Percentiles rank a stretch among this genome's conserved stretches.
Conservation (phyloP, 2,888 invertebrate genomes). For the Dinocampus coccinellae region DNA sequence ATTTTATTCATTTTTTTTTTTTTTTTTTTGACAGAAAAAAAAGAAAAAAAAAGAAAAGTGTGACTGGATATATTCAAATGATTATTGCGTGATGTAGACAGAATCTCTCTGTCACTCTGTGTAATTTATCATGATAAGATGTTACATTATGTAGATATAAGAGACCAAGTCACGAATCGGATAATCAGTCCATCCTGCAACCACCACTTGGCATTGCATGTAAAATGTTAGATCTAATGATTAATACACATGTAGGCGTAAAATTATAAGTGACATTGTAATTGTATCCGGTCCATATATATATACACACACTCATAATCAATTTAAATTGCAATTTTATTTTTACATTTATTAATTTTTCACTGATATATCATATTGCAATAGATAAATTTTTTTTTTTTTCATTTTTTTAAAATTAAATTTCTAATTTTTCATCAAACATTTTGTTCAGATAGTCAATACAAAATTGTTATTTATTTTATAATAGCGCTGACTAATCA, state of each 20-base stretch:
- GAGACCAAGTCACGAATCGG: constrained; percentile 50
- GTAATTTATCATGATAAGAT: constrained; percentile 25
- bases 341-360: neutral
- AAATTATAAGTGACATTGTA: neutral
- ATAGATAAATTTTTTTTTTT: no score
- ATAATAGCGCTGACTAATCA: neutral
- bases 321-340: neutral
- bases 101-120: neutral
- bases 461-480: no score
- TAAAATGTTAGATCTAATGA: constrained; percentile 52
- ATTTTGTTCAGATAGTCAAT: no score
- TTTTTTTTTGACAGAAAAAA: neutral
- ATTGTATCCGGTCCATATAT: neutral
- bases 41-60: no score
- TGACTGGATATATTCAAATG: neutral
- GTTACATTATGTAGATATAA: constrained; percentile 16
- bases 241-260: constrained; percentile 49
- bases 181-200: constrained; percentile 49
- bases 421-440: no score
- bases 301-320: no score
- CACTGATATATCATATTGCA: neutral
- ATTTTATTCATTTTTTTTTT: neutral
- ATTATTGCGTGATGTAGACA: neutral
- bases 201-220: constrained; percentile 1
- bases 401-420: no score